phyloP scores from a whole-genome alignment of 2,113 vertebrate genomes.

The Anser brachyrhynchus region DNA sequence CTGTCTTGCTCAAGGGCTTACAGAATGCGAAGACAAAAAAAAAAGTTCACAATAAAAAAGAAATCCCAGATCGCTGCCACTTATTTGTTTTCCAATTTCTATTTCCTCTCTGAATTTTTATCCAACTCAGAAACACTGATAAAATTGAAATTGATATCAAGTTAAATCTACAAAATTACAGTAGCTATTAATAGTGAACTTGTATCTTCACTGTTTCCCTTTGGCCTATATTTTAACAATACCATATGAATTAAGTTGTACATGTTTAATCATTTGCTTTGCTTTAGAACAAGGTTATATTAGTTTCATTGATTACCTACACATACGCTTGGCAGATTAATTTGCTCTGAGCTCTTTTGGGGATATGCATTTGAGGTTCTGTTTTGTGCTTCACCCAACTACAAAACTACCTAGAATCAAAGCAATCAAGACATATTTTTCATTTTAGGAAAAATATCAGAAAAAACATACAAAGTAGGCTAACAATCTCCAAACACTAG shows the following conservation, averaged over 20 bases:
- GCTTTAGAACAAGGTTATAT: neutral
- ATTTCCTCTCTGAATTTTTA: neutral
- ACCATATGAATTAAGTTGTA: neutral
- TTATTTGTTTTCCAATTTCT: neutral
- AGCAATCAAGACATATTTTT: neutral
- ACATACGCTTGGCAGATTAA: neutral
- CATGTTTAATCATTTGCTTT: constrained; percentile 2
- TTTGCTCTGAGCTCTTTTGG: neutral
- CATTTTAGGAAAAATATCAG: neutral
- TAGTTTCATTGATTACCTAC: constrained; percentile 32
- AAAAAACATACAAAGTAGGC: neutral
- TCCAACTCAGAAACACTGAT: neutral
- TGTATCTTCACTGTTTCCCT: neutral
- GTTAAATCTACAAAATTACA: neutral
- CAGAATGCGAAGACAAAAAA: rapidly evolving
- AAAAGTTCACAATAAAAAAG: neutral
- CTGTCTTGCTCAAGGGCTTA: neutral
- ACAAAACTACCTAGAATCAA: neutral
- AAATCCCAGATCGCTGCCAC: neutral
- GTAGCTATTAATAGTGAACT: neutral
- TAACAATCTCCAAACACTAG: neutral
- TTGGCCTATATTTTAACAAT: neutral
- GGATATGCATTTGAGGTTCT: neutral
- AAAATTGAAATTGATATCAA: neutral
- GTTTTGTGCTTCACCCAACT: neutral